Evolutionary conservation across 2,888 invertebrate species (phyloP), one percentile per base, ranked within the genome.

Genomic region (Cryptophagus acutangulus): DNA sequence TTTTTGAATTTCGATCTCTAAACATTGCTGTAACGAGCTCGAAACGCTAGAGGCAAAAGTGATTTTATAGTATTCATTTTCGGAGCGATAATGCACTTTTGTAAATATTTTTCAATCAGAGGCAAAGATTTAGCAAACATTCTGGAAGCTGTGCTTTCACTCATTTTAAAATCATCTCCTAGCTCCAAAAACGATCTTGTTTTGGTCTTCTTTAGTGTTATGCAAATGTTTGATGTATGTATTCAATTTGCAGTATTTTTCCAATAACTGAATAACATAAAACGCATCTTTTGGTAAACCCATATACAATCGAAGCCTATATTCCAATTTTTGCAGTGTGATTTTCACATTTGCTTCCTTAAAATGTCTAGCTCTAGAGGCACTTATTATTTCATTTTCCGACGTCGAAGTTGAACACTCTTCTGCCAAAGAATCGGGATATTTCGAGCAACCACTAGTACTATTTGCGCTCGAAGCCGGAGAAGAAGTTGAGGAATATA

Each of bases 1-100:
- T 41, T 58, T 55, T 28, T 58, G 40, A 13, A 58, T 54, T 42
- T 46, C 36, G 5, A 57, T 54, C 46, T 59, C 56, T 25, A 59
- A 52, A 20, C 38, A 24, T 38, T 45, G 30, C 29, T 41, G 20
- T 38, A 41, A 17, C 41, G 28, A 28, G 29, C 35, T 31, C 38
- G 16, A 30, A 45, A 16, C 17, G 17, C 12, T 33, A 31, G 20
- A 26, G 31, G 33, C 13, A 38, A 33, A 38, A 26, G 33, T 33
- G n/a, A 20, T 16, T 25, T 31, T 4, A 38, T 25, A 5, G n/a
- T 24, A 24, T 36, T 12, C 3, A 6, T 20, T 14, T 36, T 25
- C 14, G 24, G n/a, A 3, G 6, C 8, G 3, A 18, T 18, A 13
- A 17, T 4, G 14, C 17, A 5, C 2, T 4, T n/a, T n/a, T 30